Evolutionary conservation across 2,888 invertebrate species (phyloP), one percentile per base, ranked within the genome.

Genomic region (Cremastinae sp.): DNA sequence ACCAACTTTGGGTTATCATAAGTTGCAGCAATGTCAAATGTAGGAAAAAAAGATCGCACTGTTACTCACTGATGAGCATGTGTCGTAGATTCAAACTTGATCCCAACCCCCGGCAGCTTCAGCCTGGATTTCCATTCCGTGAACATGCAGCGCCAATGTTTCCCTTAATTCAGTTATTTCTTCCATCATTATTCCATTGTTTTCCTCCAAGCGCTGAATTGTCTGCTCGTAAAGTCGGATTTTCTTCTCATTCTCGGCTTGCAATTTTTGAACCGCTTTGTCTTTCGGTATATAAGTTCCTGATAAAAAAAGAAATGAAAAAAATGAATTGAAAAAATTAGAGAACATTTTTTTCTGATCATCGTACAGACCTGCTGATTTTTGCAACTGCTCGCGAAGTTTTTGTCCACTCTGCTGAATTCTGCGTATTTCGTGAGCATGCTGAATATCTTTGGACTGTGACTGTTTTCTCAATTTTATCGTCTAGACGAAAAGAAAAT

Each of bases 371-470:
- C 85, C 85, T 18, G 79, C 70, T 47, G 83, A 79, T 70, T 84
- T 85, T 51, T 82, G 78, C 49, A 85, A 76, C 45, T 83, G 84
- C 28, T 83, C 82, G 1, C 80, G 80, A 10, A 83, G 79, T 61
- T 84, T 85, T 14, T 83, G 76, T 8, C 78, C 80, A 59, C 53
- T 82, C 37, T 80, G 82, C 43, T 79, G 80, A 47, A 83, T 72
- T 35, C 85, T 80, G 43, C 82, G 81, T 16, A 85, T n/a, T 69
- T 85, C 83, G 43, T 85, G 85, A 8, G 82, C 78, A 56, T 85
- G 85, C 68, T 85, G 85, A 69, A 64, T 72, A 10, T 85, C 82
- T 64, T 83, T 84, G 0, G 84, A 85, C 39, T 80, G 81, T 8
- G 78, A 75, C 55, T 85, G 83, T 71, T 85, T 85, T 39, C 71